Evolutionary conservation across 1,140 invertebrate species (phyloP), one percentile per base, ranked within the genome.

Genomic region (Anoplophora glabripennis): DNA sequence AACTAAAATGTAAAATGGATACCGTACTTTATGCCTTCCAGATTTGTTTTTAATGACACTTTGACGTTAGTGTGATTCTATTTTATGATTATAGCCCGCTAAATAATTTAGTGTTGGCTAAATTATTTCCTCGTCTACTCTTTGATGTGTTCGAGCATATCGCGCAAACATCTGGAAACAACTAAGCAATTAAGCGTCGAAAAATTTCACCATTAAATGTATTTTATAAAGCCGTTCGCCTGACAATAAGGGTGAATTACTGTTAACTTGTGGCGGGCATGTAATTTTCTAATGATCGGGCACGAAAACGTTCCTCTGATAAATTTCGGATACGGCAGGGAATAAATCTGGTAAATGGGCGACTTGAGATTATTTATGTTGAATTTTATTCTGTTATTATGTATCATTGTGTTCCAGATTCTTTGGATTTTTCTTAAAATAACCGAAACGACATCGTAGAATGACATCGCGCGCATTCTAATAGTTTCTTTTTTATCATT

Each of bases 11-110:
- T 46, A 46, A 46, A 15, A 46, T 46, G 17, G 44, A 36, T 40
- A 11, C 40, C 65, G 62, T 11, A 40, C 53, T 70, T 70, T 70
- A 70, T 68, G 68, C 54, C 47, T 68, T 66, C 68, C 68, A 70
- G 68, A 70, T 70, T 70, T 52, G 58, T 55, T 63, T 65, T 66
- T 65, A 67, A 67, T 66, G 65, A 63, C 57, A 36, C 56, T 54
- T 53, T 64, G 61, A 58, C 66, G 42, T 56, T 61, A 47, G 65
- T 47, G 62, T 55, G 64, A 63, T 61, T 64, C 65, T 64, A 60
- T 57, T 61, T 68, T 66, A 70, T 59, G 68, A 68, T 70, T 66
- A 70, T 63, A 56, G 58, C 62, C 55, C 21, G 55, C 53, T 67
- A 67, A 66, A 66, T 66, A 60, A 66, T 66, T 66, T 63, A 61